Evolutionary conservation across 35 echinoderm and acorn worm species (phyloP).

Genomic region (Heliocidaris tuberculata): DNA sequence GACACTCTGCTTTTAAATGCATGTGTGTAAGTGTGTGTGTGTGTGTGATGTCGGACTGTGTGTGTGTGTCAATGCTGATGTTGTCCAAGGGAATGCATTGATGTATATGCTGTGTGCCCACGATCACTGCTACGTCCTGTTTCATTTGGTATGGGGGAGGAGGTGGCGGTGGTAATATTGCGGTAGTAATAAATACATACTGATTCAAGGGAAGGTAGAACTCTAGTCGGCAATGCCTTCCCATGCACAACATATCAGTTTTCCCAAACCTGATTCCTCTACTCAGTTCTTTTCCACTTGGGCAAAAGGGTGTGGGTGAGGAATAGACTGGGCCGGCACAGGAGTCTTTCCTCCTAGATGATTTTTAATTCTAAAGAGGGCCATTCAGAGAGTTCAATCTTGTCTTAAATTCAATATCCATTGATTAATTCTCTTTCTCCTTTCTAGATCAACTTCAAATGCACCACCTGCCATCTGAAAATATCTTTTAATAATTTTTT

Average conservation of each 20-base stretch:
- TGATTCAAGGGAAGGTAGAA: constrained; percentile 3
- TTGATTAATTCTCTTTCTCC: not conserved
- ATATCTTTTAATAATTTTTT: not conserved
- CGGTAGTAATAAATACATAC: constrained; percentile 12
- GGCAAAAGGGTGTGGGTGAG: not conserved
- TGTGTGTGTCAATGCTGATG: constrained; percentile 1
- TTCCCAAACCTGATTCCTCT: not conserved
- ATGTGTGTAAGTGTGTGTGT: constrained; percentile 42
- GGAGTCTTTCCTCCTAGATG: not conserved
- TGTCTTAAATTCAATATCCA: not conserved
- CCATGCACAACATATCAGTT: constrained; percentile 3
- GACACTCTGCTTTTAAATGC: not conserved
- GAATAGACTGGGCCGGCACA: not conserved
- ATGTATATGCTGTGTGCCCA: not conserved
- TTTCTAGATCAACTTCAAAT: not conserved
- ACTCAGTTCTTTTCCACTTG: not conserved
- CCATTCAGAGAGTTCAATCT: not conserved
- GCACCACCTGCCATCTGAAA: not conserved
- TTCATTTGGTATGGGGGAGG: not conserved
- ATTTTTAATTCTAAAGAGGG: not conserved
- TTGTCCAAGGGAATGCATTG: not conserved
- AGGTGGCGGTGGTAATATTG: constrained; percentile 1
- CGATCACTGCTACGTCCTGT: not conserved
- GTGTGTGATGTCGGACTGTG: constrained; percentile 1
- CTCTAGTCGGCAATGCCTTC: constrained; percentile 7